Conservation (phyloP, 1,140 invertebrate genomes). For the Hesperophylax magnus region DNA sequence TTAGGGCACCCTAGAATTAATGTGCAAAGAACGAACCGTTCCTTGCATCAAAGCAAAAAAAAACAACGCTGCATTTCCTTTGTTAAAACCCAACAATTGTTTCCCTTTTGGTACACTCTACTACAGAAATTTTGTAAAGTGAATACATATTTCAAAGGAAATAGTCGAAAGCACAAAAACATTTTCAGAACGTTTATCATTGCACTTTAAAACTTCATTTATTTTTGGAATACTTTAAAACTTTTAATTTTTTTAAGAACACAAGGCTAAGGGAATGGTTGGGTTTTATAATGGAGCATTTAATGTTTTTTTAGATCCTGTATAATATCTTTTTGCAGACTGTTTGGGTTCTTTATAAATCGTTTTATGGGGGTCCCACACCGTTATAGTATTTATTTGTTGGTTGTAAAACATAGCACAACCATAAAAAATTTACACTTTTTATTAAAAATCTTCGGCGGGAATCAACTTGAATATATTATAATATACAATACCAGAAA, state of each 20-base stretch:
- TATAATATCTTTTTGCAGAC: too few species aligned
- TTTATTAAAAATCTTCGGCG: background rate
- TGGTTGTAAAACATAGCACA: background rate
- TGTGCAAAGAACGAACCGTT: conserved; percentile 19
- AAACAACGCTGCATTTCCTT: conserved; percentile 21
- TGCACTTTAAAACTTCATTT: background rate
- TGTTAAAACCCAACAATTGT: conserved; percentile 18
- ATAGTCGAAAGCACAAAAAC: background rate
- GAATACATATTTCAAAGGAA: conserved; percentile 2
- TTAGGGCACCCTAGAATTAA: conserved; percentile 28
- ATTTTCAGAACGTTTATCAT: background rate
- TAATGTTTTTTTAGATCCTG: too few species aligned
- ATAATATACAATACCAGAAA: too few species aligned
- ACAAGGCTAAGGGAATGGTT: too few species aligned
- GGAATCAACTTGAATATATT: background rate
- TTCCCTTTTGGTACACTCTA: conserved; percentile 10
- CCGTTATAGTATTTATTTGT: background rate
- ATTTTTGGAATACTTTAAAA: background rate
- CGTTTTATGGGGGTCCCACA: too few species aligned
- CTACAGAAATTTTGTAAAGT: background rate
- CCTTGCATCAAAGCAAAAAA: background rate
- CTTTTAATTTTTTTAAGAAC: background rate
- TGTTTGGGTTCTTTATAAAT: too few species aligned
- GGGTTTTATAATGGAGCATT: too few species aligned
- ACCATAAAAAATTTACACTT: background rate